phyloP scores from a whole-genome alignment of 2,113 vertebrate species.

The Nicator chloris region DNA sequence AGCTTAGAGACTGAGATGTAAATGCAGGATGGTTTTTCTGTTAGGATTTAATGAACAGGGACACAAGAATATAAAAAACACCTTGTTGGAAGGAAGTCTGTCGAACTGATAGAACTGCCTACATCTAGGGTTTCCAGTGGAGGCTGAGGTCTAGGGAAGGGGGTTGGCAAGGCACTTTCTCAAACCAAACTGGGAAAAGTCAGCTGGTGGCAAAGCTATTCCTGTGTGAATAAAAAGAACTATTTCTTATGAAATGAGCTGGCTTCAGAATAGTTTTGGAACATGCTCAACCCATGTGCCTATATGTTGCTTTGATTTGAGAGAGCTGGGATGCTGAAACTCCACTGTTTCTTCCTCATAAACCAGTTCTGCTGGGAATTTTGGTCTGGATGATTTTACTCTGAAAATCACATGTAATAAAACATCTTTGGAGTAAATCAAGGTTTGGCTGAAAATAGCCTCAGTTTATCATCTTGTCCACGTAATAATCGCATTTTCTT shows the following conservation, averaged over 20 bases:
- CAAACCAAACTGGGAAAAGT: neutral
- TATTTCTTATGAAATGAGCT: neutral
- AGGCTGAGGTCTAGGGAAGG: neutral
- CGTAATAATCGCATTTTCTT: neutral
- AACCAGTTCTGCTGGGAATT: neutral
- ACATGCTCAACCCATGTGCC: neutral
- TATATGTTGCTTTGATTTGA: neutral
- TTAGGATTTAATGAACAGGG: neutral
- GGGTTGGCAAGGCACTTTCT: neutral
- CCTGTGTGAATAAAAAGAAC: neutral
- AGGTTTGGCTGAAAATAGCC: neutral
- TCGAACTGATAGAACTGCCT: neutral
- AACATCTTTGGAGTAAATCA: neutral
- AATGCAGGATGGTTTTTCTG: neutral
- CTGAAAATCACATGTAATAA: neutral
- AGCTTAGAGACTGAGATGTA: neutral
- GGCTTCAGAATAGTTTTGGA: neutral
- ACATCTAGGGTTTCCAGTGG: rapidly evolving
- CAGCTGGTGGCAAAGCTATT: neutral
- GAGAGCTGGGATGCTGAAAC: neutral
- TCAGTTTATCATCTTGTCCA: neutral
- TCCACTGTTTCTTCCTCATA: neutral
- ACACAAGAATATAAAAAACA: neutral
- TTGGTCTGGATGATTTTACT: neutral
- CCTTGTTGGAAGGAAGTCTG: neutral